These are phyloP conservation scores for Oreotrochilus melanogaster DNA, from an alignment of 2,113 vertebrate species.

Conservation along the genomic window DNA sequence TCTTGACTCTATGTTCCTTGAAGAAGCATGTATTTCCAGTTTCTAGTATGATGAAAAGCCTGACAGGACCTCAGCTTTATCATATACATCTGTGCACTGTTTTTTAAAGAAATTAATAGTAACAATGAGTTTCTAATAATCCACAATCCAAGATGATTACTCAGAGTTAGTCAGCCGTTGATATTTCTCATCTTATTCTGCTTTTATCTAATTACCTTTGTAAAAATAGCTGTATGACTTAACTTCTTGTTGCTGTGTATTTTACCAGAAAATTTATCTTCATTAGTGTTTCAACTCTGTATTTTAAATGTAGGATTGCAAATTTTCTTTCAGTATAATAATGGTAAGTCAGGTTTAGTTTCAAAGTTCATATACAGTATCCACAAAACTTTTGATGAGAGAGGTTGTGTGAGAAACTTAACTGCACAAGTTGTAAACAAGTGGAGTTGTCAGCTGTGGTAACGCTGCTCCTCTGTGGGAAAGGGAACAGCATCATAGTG, in stretches of 20 bases:
- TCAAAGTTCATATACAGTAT: background rate
- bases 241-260: background rate
- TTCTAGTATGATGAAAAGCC: background rate
- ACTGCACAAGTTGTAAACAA: background rate
- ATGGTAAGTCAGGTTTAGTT: background rate
- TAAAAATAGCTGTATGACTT: constrained; percentile 8
- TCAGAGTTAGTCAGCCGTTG: constrained; percentile 16
- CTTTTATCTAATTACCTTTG: background rate
- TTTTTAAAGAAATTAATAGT: background rate
- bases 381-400: background rate
- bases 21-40: background rate
- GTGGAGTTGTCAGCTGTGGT: background rate
- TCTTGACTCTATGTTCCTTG: background rate
- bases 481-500: background rate
- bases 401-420: background rate
- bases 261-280: background rate
- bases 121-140: background rate
- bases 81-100: background rate
- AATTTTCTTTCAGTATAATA: background rate
- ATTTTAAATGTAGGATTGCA: background rate
- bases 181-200: background rate
- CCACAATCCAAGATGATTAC: constrained; percentile 10
- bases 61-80: background rate
- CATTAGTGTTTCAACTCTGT: background rate
- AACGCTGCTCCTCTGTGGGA: background rate